Evolutionary conservation across 2,113 vertebrate genomes (phyloP).

Genomic region (Scytalopus superciliaris): DNA sequence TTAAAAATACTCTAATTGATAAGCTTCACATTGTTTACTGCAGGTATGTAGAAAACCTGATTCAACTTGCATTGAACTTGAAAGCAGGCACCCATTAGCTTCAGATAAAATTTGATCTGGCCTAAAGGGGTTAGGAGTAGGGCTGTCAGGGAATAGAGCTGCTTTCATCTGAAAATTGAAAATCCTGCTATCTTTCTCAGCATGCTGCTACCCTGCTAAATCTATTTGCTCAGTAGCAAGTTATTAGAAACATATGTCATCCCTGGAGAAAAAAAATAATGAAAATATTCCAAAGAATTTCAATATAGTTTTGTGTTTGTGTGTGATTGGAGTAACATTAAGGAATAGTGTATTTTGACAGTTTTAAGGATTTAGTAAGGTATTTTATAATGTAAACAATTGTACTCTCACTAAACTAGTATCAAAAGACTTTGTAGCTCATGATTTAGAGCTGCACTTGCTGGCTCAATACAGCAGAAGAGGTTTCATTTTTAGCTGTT

Average conservation of each 20-base stretch:
- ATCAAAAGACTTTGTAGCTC: neutral
- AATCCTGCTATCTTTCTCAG: slow-evolving; percentile 66
- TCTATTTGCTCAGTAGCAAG: slow-evolving; percentile 57
- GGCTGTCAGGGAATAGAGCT: slow-evolving; percentile 49
- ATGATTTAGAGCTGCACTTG: neutral
- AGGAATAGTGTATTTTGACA: neutral
- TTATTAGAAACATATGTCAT: slow-evolving; percentile 58
- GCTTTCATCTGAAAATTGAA: slow-evolving; percentile 69
- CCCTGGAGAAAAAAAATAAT: slow-evolving; percentile 20
- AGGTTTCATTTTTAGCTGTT: neutral
- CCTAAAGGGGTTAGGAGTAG: slow-evolving; percentile 40
- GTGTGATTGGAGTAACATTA: neutral
- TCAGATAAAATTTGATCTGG: slow-evolving; percentile 55
- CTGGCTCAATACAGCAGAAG: neutral
- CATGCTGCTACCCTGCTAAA: slow-evolving; percentile 51
- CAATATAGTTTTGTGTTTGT: slow-evolving; percentile 4
- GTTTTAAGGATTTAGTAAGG: neutral
- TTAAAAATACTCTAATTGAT: slow-evolving; percentile 36
- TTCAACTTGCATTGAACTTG: slow-evolving; percentile 13
- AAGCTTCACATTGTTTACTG: slow-evolving; percentile 34
- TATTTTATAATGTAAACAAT: neutral
- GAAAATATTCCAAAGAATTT: slow-evolving; percentile 34
- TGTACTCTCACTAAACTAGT: neutral
- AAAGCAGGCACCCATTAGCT: neutral
- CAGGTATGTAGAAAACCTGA: slow-evolving; percentile 15